Evolutionary conservation across 2,113 vertebrate genomes (phyloP).

Genomic region (Ranitomeya variabilis): DNA sequence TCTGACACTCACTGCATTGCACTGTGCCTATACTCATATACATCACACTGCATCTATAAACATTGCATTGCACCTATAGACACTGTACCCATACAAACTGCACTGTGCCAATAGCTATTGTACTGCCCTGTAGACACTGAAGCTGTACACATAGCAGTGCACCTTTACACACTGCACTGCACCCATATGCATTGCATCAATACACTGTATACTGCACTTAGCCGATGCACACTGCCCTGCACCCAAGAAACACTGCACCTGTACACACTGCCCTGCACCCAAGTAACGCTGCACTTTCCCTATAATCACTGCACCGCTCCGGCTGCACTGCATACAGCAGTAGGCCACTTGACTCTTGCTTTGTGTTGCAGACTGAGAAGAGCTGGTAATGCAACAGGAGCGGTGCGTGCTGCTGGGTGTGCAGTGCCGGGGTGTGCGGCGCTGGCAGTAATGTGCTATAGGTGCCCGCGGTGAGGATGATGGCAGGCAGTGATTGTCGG

Average conservation of each 20-base stretch:
- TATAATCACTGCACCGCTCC: background rate
- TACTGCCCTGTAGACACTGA: background rate
- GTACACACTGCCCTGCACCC: background rate
- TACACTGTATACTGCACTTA: background rate
- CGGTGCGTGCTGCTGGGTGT: background rate
- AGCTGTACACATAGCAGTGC: background rate
- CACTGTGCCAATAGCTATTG: background rate
- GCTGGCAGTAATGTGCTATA: background rate
- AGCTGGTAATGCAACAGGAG: slow-evolving; percentile 29
- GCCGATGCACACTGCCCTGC: background rate
- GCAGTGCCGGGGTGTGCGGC: background rate
- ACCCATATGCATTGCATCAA: background rate
- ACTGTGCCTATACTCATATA: background rate
- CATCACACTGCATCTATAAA: background rate
- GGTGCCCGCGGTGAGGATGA: background rate
- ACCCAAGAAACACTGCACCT: background rate
- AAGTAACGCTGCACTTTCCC: background rate
- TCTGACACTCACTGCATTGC: background rate
- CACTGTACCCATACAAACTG: background rate
- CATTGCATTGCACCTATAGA: background rate
- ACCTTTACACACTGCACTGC: background rate
- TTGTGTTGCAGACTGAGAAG: background rate
- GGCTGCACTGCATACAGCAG: background rate
- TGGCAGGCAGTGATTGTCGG: too few relatives aligned
- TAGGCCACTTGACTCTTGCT: background rate